A percentile compares a stretch with the other conserved stretches of the same genome.
These are phyloP conservation scores for Hassar affinis DNA, from an alignment of 2,113 vertebrate species.

Conservation along the genomic window DNA sequence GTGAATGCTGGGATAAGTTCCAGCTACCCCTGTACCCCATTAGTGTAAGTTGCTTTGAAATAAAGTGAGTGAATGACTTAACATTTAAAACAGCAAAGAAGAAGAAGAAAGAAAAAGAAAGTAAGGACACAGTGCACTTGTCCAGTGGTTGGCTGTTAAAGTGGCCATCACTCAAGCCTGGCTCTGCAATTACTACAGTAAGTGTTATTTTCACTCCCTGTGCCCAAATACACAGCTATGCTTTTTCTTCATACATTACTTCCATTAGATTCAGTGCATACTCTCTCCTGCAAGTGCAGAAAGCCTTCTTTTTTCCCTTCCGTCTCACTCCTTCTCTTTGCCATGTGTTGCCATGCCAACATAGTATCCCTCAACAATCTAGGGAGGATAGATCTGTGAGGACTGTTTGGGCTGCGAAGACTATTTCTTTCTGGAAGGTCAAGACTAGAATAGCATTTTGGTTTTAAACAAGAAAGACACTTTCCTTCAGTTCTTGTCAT, in stretches of 20 bases:
- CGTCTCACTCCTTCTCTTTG: constrained; percentile 8
- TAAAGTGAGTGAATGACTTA: not conserved
- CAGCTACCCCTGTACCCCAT: too few species aligned
- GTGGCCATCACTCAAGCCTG: constrained; percentile 18
- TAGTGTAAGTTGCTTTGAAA: too few species aligned
- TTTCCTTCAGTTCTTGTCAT: not conserved
- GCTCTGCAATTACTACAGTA: constrained; percentile 28
- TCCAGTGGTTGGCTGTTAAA: constrained; percentile 20
- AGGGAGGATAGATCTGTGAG: constrained; percentile 36
- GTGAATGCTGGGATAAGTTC: too few species aligned
- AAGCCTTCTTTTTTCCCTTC: not conserved
- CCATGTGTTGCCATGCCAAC: constrained; percentile 53
- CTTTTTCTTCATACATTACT: constrained; percentile 42
- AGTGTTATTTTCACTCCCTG: constrained; percentile 38
- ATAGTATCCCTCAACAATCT: constrained; percentile 39
- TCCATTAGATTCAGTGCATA: constrained; percentile 42
- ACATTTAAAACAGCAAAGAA: not conserved
- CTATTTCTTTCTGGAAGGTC: constrained; percentile 3
- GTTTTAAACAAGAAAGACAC: not conserved
- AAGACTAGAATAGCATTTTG: not conserved
- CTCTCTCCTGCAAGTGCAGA: constrained; percentile 11
- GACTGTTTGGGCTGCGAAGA: constrained; percentile 30
- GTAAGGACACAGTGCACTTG: constrained; percentile 8
- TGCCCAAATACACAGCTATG: constrained; percentile 26
- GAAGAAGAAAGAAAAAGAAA: not conserved